A percentile compares a stretch with the other conserved stretches of the same genome.
Conservation (phyloP, 2,113 vertebrate genomes). For the Abramis brama region DNA sequence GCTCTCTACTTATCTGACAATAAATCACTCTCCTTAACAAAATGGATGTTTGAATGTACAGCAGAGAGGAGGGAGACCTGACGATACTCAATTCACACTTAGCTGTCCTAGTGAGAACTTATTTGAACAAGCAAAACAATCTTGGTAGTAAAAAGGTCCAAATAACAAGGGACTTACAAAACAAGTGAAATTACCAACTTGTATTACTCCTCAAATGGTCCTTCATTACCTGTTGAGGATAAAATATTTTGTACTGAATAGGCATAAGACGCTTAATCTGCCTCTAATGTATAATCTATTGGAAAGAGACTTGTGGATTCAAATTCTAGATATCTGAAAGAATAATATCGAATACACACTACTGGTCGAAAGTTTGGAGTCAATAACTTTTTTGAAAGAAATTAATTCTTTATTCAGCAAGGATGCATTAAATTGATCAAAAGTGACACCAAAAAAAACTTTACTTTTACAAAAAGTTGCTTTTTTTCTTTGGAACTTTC, state of each 20-base stretch:
- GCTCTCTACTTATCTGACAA: slow-evolving; percentile 60
- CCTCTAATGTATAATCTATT: slow-evolving; percentile 28
- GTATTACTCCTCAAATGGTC: slow-evolving; percentile 83
- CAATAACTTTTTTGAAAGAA: not conserved
- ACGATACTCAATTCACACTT: slow-evolving; percentile 66
- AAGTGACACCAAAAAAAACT: too few relatives aligned
- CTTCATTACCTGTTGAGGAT: slow-evolving; percentile 85
- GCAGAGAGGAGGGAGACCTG: slow-evolving; percentile 60
- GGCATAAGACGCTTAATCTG: slow-evolving; percentile 33
- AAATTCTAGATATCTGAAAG: not conserved
- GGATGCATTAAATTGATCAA: too few relatives aligned
- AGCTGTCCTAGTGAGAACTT: slow-evolving; percentile 70
- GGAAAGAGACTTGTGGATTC: not conserved
- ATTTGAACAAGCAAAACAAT: slow-evolving; percentile 62
- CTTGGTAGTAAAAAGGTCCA: slow-evolving; percentile 76
- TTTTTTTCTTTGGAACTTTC: too few relatives aligned
- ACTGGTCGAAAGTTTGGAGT: not conserved
- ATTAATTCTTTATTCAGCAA: too few relatives aligned
- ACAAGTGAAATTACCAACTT: slow-evolving; percentile 82
- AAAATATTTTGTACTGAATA: slow-evolving; percentile 81
- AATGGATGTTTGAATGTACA: slow-evolving; percentile 50
- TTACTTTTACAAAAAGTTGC: too few relatives aligned
- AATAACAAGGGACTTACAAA: slow-evolving; percentile 81
- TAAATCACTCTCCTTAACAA: slow-evolving; percentile 61
- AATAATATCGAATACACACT: not conserved